phyloP scores from a whole-genome alignment of 2,113 vertebrate species.

The Pongo pygmaeus region DNA sequence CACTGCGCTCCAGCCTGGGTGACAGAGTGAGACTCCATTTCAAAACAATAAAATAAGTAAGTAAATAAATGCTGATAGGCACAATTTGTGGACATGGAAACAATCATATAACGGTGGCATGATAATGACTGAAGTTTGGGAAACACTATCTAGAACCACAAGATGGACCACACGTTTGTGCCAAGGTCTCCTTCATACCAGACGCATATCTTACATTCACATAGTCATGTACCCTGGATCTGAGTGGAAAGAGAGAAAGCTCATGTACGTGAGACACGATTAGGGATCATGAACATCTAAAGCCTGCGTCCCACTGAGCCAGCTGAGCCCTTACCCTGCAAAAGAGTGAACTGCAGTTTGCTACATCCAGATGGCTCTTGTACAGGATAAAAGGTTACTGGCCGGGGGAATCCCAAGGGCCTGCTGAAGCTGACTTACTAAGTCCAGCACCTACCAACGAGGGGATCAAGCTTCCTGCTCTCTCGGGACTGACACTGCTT shows the following conservation, averaged over 20 bases:
- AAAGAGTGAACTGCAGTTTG: no score
- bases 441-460: background rate
- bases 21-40: no score
- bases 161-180: background rate
- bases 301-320: background rate
- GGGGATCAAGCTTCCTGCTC: background rate
- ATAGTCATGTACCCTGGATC: background rate
- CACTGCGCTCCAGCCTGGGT: no score
- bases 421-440: background rate
- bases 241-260: background rate
- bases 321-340: background rate
- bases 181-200: background rate
- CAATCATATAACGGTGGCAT: background rate
- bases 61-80: background rate
- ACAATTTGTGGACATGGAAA: accelerated
- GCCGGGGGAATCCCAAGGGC: background rate
- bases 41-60: background rate
- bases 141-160: background rate
- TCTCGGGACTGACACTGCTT: background rate
- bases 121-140: background rate
- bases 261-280: background rate
- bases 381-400: background rate
- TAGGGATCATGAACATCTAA: background rate
- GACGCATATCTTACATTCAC: accelerated
- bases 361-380: background rate